phyloP scores from a whole-genome alignment of 2,888 invertebrate genomes.

The Rhodophaea formosa region DNA sequence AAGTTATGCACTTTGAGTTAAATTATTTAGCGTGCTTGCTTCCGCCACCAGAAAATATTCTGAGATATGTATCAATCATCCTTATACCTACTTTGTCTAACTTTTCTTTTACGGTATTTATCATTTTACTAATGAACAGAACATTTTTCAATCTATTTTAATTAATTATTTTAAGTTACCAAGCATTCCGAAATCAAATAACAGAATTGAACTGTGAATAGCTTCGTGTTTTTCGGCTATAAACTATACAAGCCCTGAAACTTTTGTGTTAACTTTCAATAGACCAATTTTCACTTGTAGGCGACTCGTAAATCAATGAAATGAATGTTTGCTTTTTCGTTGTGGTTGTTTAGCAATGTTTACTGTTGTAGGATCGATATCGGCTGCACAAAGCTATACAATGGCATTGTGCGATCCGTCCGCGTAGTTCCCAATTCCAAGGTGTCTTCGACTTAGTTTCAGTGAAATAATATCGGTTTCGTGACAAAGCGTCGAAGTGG shows the following conservation, averaged over 20 bases:
- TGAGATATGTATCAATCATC: too few species aligned
- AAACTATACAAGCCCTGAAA: background rate
- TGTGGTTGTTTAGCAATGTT: constrained; percentile 14
- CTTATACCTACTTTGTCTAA: too few species aligned
- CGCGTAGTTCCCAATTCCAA: constrained; percentile 2
- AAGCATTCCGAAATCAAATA: background rate
- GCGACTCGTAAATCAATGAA: background rate
- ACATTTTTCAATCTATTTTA: too few species aligned
- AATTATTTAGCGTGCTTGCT: too few species aligned
- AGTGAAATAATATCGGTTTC: background rate
- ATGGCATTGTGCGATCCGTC: constrained; percentile 6
- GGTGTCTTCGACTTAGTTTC: constrained; percentile 16
- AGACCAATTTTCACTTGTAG: background rate
- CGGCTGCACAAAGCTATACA: background rate
- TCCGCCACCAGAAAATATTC: too few species aligned
- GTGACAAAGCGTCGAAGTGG: constrained; percentile 10
- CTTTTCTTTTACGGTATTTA: too few species aligned
- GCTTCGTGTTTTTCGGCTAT: background rate
- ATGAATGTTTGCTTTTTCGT: constrained; percentile 2
- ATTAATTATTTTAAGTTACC: background rate
- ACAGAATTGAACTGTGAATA: background rate
- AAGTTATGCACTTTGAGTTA: too few species aligned
- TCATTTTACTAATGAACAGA: too few species aligned
- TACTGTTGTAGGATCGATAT: constrained; percentile 9
- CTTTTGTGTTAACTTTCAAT: background rate